Percentiles rank a stretch among this genome's conserved stretches.
phyloP scores from a whole-genome alignment of 2,113 vertebrate species.

The Burhinus oedicnemus region DNA sequence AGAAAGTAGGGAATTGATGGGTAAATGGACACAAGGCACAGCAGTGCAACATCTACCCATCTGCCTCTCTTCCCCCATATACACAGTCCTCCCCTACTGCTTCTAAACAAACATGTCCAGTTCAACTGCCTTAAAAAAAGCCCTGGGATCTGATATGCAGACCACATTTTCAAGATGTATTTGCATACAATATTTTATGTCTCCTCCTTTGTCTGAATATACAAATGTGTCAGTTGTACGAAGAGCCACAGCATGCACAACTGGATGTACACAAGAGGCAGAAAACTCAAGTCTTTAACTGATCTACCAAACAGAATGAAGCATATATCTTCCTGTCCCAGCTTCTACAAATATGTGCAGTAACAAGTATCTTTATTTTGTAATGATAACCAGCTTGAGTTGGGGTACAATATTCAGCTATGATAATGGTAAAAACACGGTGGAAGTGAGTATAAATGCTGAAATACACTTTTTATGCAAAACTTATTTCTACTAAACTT shows the following conservation, averaged over 20 bases:
- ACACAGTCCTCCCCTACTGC: neutral
- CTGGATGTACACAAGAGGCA: neutral
- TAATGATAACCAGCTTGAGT: neutral
- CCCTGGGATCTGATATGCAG: neutral
- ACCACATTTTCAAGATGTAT: neutral
- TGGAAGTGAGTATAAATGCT: neutral
- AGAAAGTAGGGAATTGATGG: neutral
- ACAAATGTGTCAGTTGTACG: neutral
- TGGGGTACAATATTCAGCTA: neutral
- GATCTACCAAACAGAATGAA: neutral
- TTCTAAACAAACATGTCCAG: neutral
- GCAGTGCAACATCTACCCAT: neutral
- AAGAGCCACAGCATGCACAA: neutral
- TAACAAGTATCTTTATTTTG: neutral
- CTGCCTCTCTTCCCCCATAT: neutral
- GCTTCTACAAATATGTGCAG: neutral
- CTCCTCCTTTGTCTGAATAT: neutral
- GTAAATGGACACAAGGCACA: neutral
- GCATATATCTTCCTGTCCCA: neutral
- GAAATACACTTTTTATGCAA: neutral
- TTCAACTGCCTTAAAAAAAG: neutral
- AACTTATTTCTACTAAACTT: neutral
- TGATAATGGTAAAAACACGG: neutral
- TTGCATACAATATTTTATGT: neutral
- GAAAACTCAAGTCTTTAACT: neutral